Evolutionary conservation across 2,113 vertebrate species (phyloP).

Genomic region (Hypanus sabinus): DNA sequence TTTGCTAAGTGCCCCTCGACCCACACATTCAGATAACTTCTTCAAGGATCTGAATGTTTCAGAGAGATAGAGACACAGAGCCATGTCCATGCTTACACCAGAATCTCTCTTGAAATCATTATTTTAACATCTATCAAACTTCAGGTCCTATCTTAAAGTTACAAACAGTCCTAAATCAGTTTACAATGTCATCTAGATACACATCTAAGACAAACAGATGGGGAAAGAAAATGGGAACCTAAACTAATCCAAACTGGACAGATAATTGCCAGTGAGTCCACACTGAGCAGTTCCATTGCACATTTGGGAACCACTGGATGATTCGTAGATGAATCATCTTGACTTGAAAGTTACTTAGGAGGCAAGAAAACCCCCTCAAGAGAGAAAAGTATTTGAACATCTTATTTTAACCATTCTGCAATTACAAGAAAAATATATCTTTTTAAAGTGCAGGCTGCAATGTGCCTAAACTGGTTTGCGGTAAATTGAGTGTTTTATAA

Average conservation of each 20-base stretch:
- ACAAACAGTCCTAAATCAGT: neutral
- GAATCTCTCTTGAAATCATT: neutral
- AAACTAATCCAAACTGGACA: neutral
- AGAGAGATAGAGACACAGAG: neutral
- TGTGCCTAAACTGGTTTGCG: neutral
- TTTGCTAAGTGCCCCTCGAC: too few relatives aligned
- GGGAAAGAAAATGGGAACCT: neutral
- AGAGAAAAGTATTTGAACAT: constrained; percentile 7
- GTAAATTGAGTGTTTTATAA: neutral
- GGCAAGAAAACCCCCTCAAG: neutral
- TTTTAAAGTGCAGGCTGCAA: neutral
- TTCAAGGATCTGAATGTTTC: neutral
- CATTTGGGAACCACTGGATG: neutral
- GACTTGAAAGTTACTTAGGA: neutral
- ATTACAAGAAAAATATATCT: neutral
- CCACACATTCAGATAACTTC: neutral
- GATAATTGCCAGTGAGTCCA: neutral
- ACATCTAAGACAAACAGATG: neutral
- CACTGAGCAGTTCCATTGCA: neutral
- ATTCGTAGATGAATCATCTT: neutral
- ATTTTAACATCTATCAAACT: too few relatives aligned
- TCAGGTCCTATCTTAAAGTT: neutral
- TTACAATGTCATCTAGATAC: neutral
- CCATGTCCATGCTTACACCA: neutral
- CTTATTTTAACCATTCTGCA: neutral